Evolutionary conservation across 2,113 vertebrate genomes (phyloP), one percentile per base, ranked within the genome.

Genomic region (Pollachius pollachius): DNA sequence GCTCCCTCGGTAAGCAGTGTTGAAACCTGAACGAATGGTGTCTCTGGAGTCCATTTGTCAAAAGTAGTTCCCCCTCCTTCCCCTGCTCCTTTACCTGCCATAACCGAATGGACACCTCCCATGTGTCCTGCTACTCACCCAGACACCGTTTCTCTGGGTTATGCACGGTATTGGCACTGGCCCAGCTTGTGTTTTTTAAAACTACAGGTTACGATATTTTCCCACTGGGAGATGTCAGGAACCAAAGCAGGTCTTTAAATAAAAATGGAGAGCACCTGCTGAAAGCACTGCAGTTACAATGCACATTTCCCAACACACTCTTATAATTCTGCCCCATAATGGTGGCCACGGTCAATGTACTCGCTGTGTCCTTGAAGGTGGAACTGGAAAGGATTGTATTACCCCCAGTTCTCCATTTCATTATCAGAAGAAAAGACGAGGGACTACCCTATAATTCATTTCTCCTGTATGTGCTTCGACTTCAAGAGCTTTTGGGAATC

Each of bases 1-100:
- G 69, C 64, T 83, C 78, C 81, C 84, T 88, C 85, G 85, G 79
- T 81, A 83, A 27, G 9, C 67, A 23, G 75, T 74, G 74, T 76
- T 79, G 74, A 80, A 48, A 89, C 67, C 81, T 73, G 75, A 80
- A 75, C 77, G 52, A 34, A 67, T 69, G 62, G 65, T 16, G 73
- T 82, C 83, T 83, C 78, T 61, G 6, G 66, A 81, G 68, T 72
- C 77, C 73, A 84, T 85, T 84, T 81, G 73, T 85, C 79, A 81
- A 18, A 58, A 86, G 83, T 84, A 80, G 85, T 81, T 80, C 78
- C 65, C 75, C 59, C 64, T n/a, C 21, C 64, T 21, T 41, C 54
- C n/a, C 21, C 9, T 13, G 12, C n/a, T 56, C 19, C 19, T 48
- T 13, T 13, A 48, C 19, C 41, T 9, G 41, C 41, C 52, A 57